Evolutionary conservation across 2,888 invertebrate genomes (phyloP), one percentile per base, ranked within the genome.

Genomic region (Drepanosiphum platanoidis): DNA sequence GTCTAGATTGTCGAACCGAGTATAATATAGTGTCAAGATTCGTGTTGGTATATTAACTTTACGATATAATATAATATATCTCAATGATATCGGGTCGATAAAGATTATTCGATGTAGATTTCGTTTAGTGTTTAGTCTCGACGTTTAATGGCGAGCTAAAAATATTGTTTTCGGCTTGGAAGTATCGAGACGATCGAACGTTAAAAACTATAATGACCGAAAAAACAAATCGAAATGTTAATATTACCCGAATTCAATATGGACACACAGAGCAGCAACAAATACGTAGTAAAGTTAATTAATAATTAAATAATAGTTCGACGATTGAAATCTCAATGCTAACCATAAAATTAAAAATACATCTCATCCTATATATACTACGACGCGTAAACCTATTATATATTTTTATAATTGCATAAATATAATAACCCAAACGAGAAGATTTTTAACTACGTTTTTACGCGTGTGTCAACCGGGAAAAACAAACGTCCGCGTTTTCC

Each of bases 31-130:
- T 72, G 39, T 72, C 72, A 82, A 64, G 61, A 83, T 42, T 72
- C 61, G 64, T 82, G 61, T 74, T 64, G 34, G 61, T 82, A 81
- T 82, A 81, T 74, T 74, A 72, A 83, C 74, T 83, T 81, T 18
- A 42, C 11, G 22, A 22, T 18, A 39, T 39, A 39, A 18, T n/a
- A n/a, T n/a, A 18, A 2, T 18, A 52, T 52, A 52, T 22, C 52
- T 3, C 22, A 7, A 52, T 52, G n/a, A n/a, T n/a, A n/a, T n/a
- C n/a, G n/a, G n/a, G n/a, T n/a, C n/a, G n/a, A n/a, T n/a, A n/a
- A n/a, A n/a, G n/a, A n/a, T n/a, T n/a, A n/a, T n/a, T n/a, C n/a
- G n/a, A n/a, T n/a, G n/a, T n/a, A n/a, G n/a, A n/a, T n/a, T n/a
- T n/a, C n/a, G n/a, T n/a, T n/a, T n/a, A n/a, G n/a, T n/a, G n/a